Conservation (phyloP, 2,888 invertebrate species). For the Drosophila buzzatii region DNA sequence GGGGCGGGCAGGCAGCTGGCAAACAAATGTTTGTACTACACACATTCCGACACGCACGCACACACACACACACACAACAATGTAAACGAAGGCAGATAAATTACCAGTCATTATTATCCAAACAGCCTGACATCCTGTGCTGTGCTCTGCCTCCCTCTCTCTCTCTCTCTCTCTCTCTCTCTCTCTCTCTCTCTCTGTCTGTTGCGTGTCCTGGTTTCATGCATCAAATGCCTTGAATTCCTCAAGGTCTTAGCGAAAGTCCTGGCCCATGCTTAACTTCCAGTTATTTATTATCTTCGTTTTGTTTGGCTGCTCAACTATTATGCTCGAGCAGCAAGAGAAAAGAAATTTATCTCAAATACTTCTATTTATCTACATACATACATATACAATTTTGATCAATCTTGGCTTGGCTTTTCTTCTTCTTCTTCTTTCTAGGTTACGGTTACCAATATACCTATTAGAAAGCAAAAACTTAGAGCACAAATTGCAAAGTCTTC, state of each 20-base stretch:
- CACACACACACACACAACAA: conserved; percentile 42
- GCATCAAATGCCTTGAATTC: conserved; percentile 67
- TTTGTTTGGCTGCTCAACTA: conserved; percentile 42
- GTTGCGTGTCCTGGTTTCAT: conserved; percentile 59
- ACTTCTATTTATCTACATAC: not conserved
- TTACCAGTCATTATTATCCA: conserved; percentile 78
- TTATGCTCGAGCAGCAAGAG: not conserved
- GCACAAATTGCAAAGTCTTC: conserved; percentile 36
- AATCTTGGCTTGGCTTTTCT: conserved; percentile 32
- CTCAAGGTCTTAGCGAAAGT: conserved; percentile 12
- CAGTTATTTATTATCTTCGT: conserved; percentile 61
- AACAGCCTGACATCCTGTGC: conserved; percentile 64
- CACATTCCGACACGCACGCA: conserved; percentile 66
- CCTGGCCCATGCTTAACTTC: not conserved
- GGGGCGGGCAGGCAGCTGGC: conserved; percentile 28
- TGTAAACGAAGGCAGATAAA: conserved; percentile 80
- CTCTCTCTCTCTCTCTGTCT: not conserved
- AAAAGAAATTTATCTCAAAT: conserved; percentile 16
- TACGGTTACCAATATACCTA: conserved; percentile 74
- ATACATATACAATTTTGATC: conserved; percentile 29
- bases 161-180: not conserved
- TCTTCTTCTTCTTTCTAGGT: conserved; percentile 67
- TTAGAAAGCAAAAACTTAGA: conserved; percentile 45
- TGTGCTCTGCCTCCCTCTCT: conserved; percentile 14
- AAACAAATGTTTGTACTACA: conserved; percentile 71